Evolutionary conservation across 1,140 invertebrate genomes (phyloP), one percentile per base, ranked within the genome.

Genomic region (Tetramorium simillimum): DNA sequence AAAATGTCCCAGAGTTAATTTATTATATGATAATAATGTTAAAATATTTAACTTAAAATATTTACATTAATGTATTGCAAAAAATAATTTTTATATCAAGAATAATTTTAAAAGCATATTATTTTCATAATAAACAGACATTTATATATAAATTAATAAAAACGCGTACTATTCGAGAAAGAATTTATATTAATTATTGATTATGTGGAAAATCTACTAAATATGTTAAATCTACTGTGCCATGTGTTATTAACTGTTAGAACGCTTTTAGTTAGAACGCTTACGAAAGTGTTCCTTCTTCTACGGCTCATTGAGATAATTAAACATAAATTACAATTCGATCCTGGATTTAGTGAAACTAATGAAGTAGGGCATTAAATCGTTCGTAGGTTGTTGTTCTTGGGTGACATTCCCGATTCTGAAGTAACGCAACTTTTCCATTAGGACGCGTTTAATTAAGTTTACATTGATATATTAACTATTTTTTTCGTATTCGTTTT

Each of bases 361-460:
- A 82, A 86, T 40, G 60, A 88, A 89, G 72, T 58, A 37, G 46
- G 9, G 75, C 62, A 73, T 89, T 82, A 84, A 89, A 88, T 21
- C 69, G 63, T 60, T n/a, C 76, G 60, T 90, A 86, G 89, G 24
- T 89, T 82, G 60, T 33, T 65, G 40, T 33, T 73, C 46, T 14
- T 43, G 28, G 0, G 33, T 82, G 77, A 77, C 80, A 82, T 88
- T 85, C 76, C 10, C 51, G 40, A 82, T 72, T 40, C 37, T 60
- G 58, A 92, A 92, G 87, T 89, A 89, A 90, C 65, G 60, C 43
- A 88, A 90, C 75, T 90, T 88, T 67, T 62, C 78, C 89, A 88
- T 92, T 90, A 86, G 88, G 60, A 43, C 63, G n/a, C 51, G 87
- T 89, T 92, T 90, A 91, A 92, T 92, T 91, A 91, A 86, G 73